phyloP scores from a whole-genome alignment of 2,113 vertebrate genomes.

The Uria aalge region DNA sequence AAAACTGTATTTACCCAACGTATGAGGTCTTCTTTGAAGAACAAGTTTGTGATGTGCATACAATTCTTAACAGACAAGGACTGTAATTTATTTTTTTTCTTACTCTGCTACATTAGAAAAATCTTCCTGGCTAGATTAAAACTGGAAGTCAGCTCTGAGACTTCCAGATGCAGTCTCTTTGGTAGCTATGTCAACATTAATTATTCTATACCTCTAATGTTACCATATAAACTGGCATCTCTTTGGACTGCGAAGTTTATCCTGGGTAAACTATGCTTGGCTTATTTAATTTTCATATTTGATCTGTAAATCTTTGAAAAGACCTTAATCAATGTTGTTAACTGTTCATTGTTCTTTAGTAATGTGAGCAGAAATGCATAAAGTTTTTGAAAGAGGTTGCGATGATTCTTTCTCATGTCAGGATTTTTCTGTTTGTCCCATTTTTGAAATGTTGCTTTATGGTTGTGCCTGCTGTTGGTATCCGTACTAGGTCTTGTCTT shows the following conservation, averaged over 20 bases:
- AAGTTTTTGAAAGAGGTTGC: not conserved
- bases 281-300: slow-evolving; percentile 3
- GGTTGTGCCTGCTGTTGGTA: not conserved
- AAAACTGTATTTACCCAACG: not conserved
- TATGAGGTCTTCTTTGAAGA: not conserved
- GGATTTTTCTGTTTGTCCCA: not conserved
- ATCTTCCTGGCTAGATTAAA: not conserved
- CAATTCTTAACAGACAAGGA: not conserved
- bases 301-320: not conserved
- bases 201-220: not conserved
- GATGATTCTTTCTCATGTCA: not conserved
- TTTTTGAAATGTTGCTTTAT: not conserved
- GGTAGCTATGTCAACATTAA: not conserved
- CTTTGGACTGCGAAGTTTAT: not conserved
- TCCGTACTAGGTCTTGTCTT: not conserved
- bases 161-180: not conserved
- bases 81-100: not conserved
- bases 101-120: not conserved
- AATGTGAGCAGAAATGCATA: not conserved
- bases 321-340: not conserved
- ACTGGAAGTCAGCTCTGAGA: not conserved
- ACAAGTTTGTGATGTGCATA: not conserved
- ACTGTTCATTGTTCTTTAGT: not conserved
- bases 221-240: not conserved
- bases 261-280: not conserved